Evolutionary conservation across 2,888 invertebrate species (phyloP).

Genomic region (Dicyrtomina minuta): DNA sequence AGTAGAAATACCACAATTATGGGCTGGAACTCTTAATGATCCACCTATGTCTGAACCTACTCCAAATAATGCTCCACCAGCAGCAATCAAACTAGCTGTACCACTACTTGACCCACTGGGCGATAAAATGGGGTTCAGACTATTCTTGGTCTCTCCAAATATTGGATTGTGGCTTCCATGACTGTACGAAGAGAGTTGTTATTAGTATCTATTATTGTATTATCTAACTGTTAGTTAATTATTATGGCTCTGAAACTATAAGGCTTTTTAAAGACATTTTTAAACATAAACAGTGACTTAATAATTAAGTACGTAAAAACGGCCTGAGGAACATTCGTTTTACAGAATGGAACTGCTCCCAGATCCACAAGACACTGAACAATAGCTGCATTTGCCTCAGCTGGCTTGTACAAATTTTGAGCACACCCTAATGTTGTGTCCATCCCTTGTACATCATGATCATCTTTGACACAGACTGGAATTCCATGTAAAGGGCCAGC

Average conservation of each 20-base stretch:
- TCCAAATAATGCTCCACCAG: constrained; percentile 58
- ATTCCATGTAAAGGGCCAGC: background rate
- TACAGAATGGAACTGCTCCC: constrained; percentile 60
- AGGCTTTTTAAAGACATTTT: no score
- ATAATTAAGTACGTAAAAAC: constrained; percentile 51
- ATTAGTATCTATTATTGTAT: background rate
- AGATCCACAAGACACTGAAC: constrained; percentile 39
- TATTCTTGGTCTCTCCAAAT: constrained; percentile 58
- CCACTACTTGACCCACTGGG: constrained; percentile 60
- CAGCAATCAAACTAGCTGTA: constrained; percentile 56
- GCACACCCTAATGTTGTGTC: constrained; percentile 55
- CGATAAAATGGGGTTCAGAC: constrained; percentile 55
- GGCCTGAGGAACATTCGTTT: constrained; percentile 58
- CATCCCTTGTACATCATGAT: constrained; percentile 55
- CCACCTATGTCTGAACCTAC: constrained; percentile 59
- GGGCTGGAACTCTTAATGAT: constrained; percentile 59
- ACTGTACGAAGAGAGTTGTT: constrained; percentile 32
- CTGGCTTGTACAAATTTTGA: constrained; percentile 54
- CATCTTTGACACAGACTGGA: constrained; percentile 55
- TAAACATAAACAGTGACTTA: no score
- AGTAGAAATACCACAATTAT: constrained; percentile 59
- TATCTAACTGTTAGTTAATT: background rate
- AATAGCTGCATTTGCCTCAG: constrained; percentile 38
- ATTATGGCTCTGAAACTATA: no score
- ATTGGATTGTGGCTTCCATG: constrained; percentile 57